Base-by-base conservation (phyloP, 1,140 invertebrate species). In the Triops cancriformis region DNA sequence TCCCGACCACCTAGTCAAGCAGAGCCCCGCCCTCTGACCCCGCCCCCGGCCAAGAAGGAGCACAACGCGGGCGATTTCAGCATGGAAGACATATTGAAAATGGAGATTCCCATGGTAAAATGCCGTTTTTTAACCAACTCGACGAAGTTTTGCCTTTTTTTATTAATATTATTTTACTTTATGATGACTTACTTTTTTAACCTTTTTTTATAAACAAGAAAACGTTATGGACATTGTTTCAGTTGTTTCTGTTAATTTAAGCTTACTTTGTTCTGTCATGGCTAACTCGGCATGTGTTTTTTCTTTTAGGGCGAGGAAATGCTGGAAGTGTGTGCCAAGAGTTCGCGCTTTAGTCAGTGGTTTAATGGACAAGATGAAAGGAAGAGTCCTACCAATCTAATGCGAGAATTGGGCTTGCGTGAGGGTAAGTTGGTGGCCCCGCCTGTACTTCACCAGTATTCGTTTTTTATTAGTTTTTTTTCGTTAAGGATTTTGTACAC, bases 71-170 rank as follows among this genome's bases (percentile, higher is more conserved):
- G 80, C 43, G 87, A 90, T 73, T 92, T 93, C 84, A 90, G 91
- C 84, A 88, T 93, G 77, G 91, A 93, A 80, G 90, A 91, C 37
- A 89, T 92, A 81, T 86, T 93, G 23, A 90, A 91, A 80, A 86
- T 88, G 79, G 90, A 91, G 78, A 86, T 86, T 10, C 82, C 90
- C 27, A 86, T 89, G 26, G 89, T 90, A 85, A 85, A 83, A 82
- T 74, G 45, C n/a, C n/a, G n/a, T n/a, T n/a, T n/a, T n/a, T n/a
- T n/a, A n/a, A n/a, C n/a, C n/a, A n/a, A n/a, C n/a, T n/a, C n/a
- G n/a, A 2, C 7, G 2, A 37, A 37, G 31, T 37, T 37, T 37
- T 37, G 7, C 31, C 31, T 37, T 37, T 37, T 37, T 37, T 37
- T 37, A 37, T 37, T 37, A 37, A 37, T 37, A 2, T 37, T 37